Conservation (phyloP, 1,140 invertebrate genomes). For the Periplaneta americana region DNA sequence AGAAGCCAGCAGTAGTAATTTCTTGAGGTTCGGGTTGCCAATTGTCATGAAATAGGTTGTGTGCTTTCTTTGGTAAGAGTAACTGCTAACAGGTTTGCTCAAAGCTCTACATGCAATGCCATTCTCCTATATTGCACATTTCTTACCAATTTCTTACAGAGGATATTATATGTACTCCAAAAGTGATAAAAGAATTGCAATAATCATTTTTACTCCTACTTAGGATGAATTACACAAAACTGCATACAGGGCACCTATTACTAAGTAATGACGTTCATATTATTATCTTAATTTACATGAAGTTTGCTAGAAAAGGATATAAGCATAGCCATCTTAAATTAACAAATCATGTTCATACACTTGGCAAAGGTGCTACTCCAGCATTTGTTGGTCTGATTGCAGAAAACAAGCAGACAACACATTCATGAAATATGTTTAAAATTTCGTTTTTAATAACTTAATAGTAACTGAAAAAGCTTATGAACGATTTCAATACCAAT, state of each 20-base stretch:
- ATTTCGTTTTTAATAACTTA: too few relatives aligned
- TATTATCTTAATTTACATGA: too few relatives aligned
- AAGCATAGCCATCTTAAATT: background rate
- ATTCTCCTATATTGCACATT: background rate
- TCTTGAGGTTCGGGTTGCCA: background rate
- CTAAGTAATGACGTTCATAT: background rate
- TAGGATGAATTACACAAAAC: background rate
- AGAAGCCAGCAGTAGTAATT: background rate
- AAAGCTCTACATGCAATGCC: background rate
- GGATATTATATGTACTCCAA: background rate
- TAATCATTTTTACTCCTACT: background rate
- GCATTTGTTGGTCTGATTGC: too few relatives aligned
- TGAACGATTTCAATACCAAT: too few relatives aligned
- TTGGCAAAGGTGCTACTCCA: background rate
- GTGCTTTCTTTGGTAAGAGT: background rate
- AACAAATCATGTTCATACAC: background rate
- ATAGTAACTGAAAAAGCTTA: too few relatives aligned
- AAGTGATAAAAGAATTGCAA: background rate
- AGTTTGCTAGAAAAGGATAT: too few relatives aligned
- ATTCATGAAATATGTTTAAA: too few relatives aligned
- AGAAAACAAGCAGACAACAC: too few relatives aligned
- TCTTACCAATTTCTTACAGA: background rate
- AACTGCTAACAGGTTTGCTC: background rate
- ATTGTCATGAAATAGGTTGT: background rate
- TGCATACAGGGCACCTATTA: background rate